Percentiles rank a stretch among this genome's conserved stretches.
Evolutionary conservation across 2,888 invertebrate genomes (phyloP).

Genomic region (Nowickia ferox): DNA sequence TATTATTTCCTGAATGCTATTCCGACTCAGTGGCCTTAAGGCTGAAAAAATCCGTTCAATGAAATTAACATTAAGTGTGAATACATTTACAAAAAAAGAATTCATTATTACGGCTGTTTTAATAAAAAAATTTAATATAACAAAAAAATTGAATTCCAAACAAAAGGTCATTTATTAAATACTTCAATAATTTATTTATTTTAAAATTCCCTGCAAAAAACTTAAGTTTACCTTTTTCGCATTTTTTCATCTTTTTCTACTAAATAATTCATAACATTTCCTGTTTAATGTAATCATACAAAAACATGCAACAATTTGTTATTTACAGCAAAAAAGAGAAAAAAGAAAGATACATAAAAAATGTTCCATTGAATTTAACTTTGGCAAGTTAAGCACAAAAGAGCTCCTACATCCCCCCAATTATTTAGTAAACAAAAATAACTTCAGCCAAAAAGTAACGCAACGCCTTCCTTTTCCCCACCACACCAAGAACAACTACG

Average conservation of each 20-base stretch:
- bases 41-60: no score
- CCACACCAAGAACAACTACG: background rate
- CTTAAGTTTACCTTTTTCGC: background rate
- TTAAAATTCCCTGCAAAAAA: background rate
- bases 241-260: background rate
- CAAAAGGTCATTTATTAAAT: no score
- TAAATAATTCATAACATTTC: background rate
- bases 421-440: conserved; percentile 6
- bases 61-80: no score
- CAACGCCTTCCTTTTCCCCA: background rate
- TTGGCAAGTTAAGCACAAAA: conserved; percentile 27
- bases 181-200: background rate
- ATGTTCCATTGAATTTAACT: conserved; percentile 54
- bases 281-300: background rate
- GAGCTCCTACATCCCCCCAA: background rate
- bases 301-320: background rate
- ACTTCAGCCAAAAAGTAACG: background rate
- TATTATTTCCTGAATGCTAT: no score
- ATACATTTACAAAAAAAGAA: no score
- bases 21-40: no score
- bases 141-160: no score
- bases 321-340: background rate
- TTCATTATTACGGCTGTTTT: no score
- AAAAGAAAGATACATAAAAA: background rate
- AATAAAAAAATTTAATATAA: background rate